Evolutionary conservation across 2,113 vertebrate species (phyloP).

Genomic region (Solea solea): DNA sequence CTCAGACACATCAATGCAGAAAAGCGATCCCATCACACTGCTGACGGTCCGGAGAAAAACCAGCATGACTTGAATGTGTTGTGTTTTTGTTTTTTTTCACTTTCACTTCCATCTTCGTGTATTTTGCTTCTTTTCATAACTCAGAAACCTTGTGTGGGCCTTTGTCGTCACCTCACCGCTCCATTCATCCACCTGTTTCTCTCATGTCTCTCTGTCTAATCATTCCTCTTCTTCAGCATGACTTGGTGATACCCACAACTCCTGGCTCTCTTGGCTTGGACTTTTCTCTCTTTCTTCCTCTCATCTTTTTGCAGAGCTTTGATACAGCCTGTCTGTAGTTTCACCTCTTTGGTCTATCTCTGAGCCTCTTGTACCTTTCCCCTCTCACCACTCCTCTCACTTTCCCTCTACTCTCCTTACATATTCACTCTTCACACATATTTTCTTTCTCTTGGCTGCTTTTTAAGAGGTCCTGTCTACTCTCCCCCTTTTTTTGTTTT

Average conservation of each 20-base stretch:
- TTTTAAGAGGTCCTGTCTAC: background rate
- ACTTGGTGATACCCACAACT: slow-evolving; percentile 37
- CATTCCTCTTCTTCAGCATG: slow-evolving; percentile 38
- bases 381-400: slow-evolving; percentile 9
- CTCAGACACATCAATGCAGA: background rate
- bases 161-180: slow-evolving; percentile 41
- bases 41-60: background rate
- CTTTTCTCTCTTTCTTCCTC: slow-evolving; percentile 8
- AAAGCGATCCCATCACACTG: background rate
- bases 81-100: background rate
- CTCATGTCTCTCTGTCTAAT: slow-evolving; percentile 38
- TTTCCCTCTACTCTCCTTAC: slow-evolving; percentile 1
- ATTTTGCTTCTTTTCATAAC: background rate
- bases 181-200: slow-evolving; percentile 25
- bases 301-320: slow-evolving; percentile 42
- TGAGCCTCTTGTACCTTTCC: slow-evolving; percentile 13
- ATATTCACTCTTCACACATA: background rate
- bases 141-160: slow-evolving; percentile 25
- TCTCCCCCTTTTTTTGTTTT: slow-evolving; percentile 30
- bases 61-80: slow-evolving; percentile 14
- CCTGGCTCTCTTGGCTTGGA: background rate
- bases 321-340: slow-evolving; percentile 42
- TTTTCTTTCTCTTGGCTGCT: slow-evolving; percentile 2
- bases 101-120: slow-evolving; percentile 9
- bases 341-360: slow-evolving; percentile 28